Conservation (phyloP, 2,888 invertebrate genomes). For the Allygus modestus region DNA sequence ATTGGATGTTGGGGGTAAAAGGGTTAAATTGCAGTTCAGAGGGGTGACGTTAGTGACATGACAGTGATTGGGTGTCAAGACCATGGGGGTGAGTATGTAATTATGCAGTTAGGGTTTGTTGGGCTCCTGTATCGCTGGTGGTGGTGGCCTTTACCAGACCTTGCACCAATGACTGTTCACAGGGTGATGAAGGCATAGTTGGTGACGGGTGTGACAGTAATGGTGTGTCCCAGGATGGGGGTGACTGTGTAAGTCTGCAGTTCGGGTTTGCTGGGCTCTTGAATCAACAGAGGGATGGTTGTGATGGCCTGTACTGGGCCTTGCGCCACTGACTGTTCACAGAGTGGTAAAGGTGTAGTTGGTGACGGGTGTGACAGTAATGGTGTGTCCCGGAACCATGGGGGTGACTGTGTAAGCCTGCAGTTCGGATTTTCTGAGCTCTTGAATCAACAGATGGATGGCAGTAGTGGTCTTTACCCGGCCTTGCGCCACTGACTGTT, state of each 20-base stretch:
- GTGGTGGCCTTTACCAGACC: slow-evolving; percentile 51
- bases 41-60: slow-evolving; percentile 53
- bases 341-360: slow-evolving; percentile 24
- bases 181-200: slow-evolving; percentile 24
- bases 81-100: slow-evolving; percentile 61
- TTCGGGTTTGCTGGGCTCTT: slow-evolving; percentile 59
- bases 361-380: slow-evolving; percentile 41
- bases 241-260: slow-evolving; percentile 55
- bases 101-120: slow-evolving; percentile 59
- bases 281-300: slow-evolving; percentile 48
- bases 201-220: slow-evolving; percentile 41
- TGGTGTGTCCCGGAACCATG: slow-evolving; percentile 19
- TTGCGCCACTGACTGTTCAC: not conserved
- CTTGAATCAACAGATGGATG: too few species aligned
- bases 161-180: not conserved
- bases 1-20: too few species aligned
- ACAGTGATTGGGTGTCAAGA: slow-evolving; percentile 47
- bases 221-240: slow-evolving; percentile 9
- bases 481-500: too few species aligned
- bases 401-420: slow-evolving; percentile 1
- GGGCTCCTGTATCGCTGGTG: slow-evolving; percentile 56
- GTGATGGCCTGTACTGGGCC: slow-evolving; percentile 54
- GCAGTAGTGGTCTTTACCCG: too few species aligned
- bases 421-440: not conserved
- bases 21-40: too few species aligned